Evolutionary conservation across 2,888 invertebrate genomes (phyloP).

Genomic region (Chrysopilus asiliformis): DNA sequence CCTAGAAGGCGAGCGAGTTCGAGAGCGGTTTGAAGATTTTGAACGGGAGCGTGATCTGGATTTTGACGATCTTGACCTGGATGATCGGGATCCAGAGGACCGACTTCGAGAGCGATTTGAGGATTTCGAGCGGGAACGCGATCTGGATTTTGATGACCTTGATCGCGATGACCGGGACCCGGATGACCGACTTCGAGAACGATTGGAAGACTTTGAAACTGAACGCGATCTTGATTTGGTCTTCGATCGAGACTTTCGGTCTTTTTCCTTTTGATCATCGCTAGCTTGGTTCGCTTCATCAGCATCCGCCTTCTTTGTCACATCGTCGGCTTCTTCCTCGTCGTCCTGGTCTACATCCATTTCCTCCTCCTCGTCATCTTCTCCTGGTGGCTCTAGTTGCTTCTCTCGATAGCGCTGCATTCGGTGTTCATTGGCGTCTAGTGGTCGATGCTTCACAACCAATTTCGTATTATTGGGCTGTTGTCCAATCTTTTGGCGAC

Average conservation of each 20-base stretch:
- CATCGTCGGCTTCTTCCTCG: slow-evolving; percentile 30
- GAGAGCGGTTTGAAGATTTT: slow-evolving; percentile 31
- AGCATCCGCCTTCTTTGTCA: slow-evolving; percentile 20
- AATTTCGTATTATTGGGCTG: slow-evolving; percentile 42
- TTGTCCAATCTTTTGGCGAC: slow-evolving; percentile 64
- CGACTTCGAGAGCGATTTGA: slow-evolving; percentile 18
- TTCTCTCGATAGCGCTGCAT: slow-evolving; percentile 77
- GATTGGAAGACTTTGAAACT: slow-evolving; percentile 17
- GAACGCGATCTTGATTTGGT: slow-evolving; percentile 25
- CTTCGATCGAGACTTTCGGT: slow-evolving; percentile 9
- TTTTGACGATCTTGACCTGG: slow-evolving; percentile 17
- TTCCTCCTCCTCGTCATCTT: slow-evolving; percentile 55
- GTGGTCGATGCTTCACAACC: slow-evolving; percentile 78
- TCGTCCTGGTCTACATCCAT: slow-evolving; percentile 43
- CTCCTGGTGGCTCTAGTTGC: slow-evolving; percentile 73
- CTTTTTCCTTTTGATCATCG: slow-evolving; percentile 27
- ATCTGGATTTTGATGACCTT: slow-evolving; percentile 14
- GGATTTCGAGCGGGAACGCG: slow-evolving; percentile 28
- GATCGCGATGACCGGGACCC: slow-evolving; percentile 19
- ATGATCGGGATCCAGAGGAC: slow-evolving; percentile 26
- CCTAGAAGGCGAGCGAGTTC: slow-evolving; percentile 16
- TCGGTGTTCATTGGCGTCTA: slow-evolving; percentile 71
- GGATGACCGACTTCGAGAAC: slow-evolving; percentile 25
- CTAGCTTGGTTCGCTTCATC: slow-evolving; percentile 14
- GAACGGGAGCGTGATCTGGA: slow-evolving; percentile 30